Base-by-base conservation (phyloP, 2,113 vertebrate genomes). In the Willisornis vidua region DNA sequence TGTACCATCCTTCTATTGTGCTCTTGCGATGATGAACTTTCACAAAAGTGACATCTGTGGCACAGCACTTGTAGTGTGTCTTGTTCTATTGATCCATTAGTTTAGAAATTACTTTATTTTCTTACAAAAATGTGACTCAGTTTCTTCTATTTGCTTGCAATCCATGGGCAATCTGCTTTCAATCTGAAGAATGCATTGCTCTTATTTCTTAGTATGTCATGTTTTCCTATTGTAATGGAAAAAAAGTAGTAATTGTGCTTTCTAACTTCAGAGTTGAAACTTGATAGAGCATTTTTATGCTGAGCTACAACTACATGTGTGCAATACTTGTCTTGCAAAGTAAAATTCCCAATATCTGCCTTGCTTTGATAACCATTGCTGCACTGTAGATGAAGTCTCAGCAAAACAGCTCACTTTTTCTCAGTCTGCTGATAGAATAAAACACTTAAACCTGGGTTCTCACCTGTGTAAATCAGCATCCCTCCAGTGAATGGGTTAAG, bases 111-210 rank as follows among this genome's bases (percentile, higher is more conserved):
- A 52, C 61, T 96, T 93, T 76, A 81, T 94, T 97, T 96, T 94
- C 86, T 46, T 89, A 84, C 28, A 65, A 66, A 94, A 85, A 68
- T n/a, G 83, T 93, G 80, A 87, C 76, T 93, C 57, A 0, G 10
- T 90, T 96, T 90, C 73, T 95, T 94, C 92, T 92, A 76, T 87
- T 92, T 96, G 90, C 94, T 95, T 94, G 92, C 76, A 78, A 55
- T 74, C 80, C 76, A 25, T 0, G 1, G 86, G 63, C 79, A 95
- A 63, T 74, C 93, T 75, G 87, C 91, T 96, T 88, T 92, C 76
- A 41, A 33, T 66, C 68, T 93, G 87, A 94, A 90, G 67, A 90
- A 92, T 54, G 94, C 93, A 80, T 80, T 88, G 82, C 82, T 95
- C 78, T 90, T 89, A 84, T 74, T 95, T 93, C 87, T 94, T 54